These are phyloP conservation scores for Heteromyza rotundicornis DNA, from an alignment of 2,888 invertebrate species.

Conservation along the genomic window DNA sequence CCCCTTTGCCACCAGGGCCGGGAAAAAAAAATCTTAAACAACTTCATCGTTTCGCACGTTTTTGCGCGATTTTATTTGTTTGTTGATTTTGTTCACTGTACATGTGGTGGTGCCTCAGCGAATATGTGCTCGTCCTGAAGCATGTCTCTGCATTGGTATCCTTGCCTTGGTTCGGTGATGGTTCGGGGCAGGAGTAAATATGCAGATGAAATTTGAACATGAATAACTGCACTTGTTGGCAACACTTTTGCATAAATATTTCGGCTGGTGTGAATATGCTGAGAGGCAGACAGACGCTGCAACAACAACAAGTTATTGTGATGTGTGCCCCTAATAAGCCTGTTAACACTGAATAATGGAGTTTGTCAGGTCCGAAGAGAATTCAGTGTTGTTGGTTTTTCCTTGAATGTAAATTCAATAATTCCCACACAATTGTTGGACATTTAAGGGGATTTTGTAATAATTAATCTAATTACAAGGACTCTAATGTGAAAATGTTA, in stretches of 20 bases:
- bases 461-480: no score
- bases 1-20: no score
- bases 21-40: background rate
- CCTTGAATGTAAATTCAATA: no score
- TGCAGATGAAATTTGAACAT: no score
- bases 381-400: no score
- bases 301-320: background rate
- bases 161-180: no score
- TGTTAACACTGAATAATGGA: background rate
- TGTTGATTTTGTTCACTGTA: background rate
- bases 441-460: no score
- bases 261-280: background rate
- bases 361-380: background rate
- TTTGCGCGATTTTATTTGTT: background rate
- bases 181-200: background rate
- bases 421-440: no score
- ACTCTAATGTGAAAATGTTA: background rate
- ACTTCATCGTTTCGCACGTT: background rate
- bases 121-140: no score
- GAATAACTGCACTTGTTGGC: slow-evolving; percentile 17
- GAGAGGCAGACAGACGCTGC: background rate
- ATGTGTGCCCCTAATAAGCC: background rate
- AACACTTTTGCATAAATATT: slow-evolving; percentile 2
- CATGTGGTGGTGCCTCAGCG: background rate
- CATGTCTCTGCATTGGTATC: no score